Base-by-base conservation (phyloP, 2,113 vertebrate genomes). In the Cyprinus carpio region DNA sequence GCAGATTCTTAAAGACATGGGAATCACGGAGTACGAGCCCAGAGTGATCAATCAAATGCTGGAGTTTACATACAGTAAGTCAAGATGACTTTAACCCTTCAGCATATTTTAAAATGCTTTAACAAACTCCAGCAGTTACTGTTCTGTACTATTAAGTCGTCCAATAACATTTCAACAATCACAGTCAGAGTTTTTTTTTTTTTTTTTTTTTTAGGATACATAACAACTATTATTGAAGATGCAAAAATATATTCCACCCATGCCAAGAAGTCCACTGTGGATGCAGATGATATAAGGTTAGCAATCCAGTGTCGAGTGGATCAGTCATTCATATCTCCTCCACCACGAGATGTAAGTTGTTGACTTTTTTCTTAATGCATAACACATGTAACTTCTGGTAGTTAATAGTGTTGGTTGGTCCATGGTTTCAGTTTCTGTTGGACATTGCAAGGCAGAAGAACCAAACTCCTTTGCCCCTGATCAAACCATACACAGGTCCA, bases 1-100 rank as follows among this genome's bases (percentile, higher is more conserved):
- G 77, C 97, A 99, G 94, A 99, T 99, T 92, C 94, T 99, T 88
- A 99, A 99, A 92, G 98, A 99, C 92, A 99, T 98, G 97, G 98
- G 98, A 0, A 96, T 99, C 91, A 96, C 96, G 0, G 98, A 99
- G 85, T 99, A 98, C 85, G 98, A 99, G 84, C 98, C 98, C 0
- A 93, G 97, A 74, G 98, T 99, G 89, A 97, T 99, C 92, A 99
- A 99, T 93, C 98, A 98, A 94, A 99, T 99, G 98, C 85, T 99
- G 93, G 98, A 99, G 92, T 99, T 99, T 90, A 97, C 96, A 31
- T 99, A 97, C 93, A 94, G 97, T 97, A 72, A 95, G 96, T 92
- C 20, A 13, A 3, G 13, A 34, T 18, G 6, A 16, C 7, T 67
- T 67, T 18, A 18, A 51, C 49, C 13, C 49, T 51, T 51, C 49